Conservation (phyloP, 2,888 invertebrate genomes). For the Drosophila mulleri region DNA sequence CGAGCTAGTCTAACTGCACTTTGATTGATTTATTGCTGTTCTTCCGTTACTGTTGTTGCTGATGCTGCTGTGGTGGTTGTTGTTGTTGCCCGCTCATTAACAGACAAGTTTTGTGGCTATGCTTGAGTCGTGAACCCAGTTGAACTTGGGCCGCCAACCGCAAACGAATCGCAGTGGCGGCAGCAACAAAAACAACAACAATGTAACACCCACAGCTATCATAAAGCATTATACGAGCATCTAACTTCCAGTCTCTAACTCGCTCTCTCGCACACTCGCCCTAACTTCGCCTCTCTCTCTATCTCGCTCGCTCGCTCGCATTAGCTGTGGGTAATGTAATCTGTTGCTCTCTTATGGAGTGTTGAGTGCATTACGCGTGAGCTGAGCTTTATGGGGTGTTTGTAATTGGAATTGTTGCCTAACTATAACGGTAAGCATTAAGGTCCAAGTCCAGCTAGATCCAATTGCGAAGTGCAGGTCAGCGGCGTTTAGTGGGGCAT, state of each 20-base stretch:
- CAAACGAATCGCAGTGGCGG: conserved; percentile 47
- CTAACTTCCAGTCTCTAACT: conserved; percentile 13
- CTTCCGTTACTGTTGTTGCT: neutral
- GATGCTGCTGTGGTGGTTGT: conserved; percentile 11
- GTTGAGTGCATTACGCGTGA: conserved; percentile 56
- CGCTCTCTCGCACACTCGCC: conserved; percentile 6
- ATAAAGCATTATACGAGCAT: conserved; percentile 31
- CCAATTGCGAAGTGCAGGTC: conserved; percentile 54
- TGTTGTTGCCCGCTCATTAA: conserved; percentile 50
- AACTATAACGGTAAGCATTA: conserved; percentile 67
- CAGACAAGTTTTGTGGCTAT: conserved; percentile 63
- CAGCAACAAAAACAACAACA: conserved; percentile 31
- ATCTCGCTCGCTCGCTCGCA: neutral
- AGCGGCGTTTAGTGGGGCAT: conserved; percentile 47
- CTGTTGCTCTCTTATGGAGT: conserved; percentile 22
- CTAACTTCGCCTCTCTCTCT: neutral
- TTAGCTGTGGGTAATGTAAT: conserved; percentile 22
- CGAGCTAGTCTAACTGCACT: conserved; percentile 63
- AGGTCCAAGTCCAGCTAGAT: conserved; percentile 40
- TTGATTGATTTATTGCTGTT: conserved; percentile 66
- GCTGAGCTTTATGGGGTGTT: conserved; percentile 67
- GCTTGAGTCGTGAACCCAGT: conserved; percentile 63
- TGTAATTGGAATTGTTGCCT: conserved; percentile 67
- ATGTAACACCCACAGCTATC: conserved; percentile 51
- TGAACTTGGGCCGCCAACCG: conserved; percentile 73